Evolutionary conservation across 1,140 invertebrate genomes (phyloP).

Genomic region (Bombus sibiricus): DNA sequence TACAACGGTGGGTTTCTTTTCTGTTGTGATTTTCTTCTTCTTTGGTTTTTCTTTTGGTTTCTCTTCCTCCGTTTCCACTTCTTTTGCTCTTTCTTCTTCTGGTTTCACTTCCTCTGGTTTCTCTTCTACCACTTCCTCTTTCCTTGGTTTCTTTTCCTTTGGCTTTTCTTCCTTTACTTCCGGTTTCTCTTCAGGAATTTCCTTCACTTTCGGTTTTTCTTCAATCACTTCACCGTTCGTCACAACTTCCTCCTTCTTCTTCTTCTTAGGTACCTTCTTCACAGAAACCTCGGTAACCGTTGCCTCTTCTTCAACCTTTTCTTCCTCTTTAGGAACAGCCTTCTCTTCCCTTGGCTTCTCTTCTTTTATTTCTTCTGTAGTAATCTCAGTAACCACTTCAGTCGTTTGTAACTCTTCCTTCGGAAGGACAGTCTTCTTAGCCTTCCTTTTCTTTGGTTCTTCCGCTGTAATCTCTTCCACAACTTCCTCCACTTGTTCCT

Average conservation of each 20-base stretch:
- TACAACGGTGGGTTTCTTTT: slow-evolving; percentile 57
- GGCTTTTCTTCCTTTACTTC: slow-evolving; percentile 70
- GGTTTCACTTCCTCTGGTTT: slow-evolving; percentile 61
- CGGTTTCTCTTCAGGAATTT: slow-evolving; percentile 65
- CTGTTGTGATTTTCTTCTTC: slow-evolving; percentile 41
- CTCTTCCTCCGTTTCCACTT: slow-evolving; percentile 10
- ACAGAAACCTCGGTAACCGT: slow-evolving; percentile 59
- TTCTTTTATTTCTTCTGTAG: slow-evolving; percentile 31
- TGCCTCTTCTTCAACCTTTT: slow-evolving; percentile 52
- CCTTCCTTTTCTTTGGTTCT: slow-evolving; percentile 47
- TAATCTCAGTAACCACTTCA: slow-evolving; percentile 50
- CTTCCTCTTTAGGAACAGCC: slow-evolving; percentile 50
- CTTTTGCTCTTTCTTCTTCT: slow-evolving; percentile 36
- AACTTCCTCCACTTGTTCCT: slow-evolving; percentile 55
- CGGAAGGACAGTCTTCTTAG: slow-evolving; percentile 40
- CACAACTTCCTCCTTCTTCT: slow-evolving; percentile 20
- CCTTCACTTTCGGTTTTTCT: slow-evolving; percentile 55
- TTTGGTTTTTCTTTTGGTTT: slow-evolving; percentile 54
- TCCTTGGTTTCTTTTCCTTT: slow-evolving; percentile 25
- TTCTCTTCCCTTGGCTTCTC: slow-evolving; percentile 54
- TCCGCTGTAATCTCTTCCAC: slow-evolving; percentile 63
- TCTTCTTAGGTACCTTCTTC: slow-evolving; percentile 44
- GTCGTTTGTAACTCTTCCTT: slow-evolving; percentile 60
- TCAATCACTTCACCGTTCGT: slow-evolving; percentile 49
- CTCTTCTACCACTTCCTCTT: slow-evolving; percentile 61